Evolutionary conservation across 2,113 vertebrate genomes (phyloP).

Genomic region (Mus spicilegus): DNA sequence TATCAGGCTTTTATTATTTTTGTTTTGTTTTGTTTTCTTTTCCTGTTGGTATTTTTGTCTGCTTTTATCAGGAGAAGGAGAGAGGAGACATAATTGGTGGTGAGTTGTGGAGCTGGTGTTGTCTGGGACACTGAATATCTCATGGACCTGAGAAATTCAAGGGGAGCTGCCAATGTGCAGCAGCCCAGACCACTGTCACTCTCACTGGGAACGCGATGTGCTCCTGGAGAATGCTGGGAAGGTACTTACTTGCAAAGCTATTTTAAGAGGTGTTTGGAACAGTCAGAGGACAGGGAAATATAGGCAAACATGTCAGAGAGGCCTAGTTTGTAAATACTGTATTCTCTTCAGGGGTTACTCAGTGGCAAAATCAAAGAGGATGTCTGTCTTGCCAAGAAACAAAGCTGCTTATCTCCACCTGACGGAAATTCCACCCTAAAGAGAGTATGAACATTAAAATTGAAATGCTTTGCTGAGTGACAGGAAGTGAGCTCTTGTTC

Average conservation of each 20-base stretch:
- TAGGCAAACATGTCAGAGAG: constrained; percentile 35
- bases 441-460: constrained; percentile 56
- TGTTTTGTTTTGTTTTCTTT: neutral
- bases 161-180: constrained; percentile 49
- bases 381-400: constrained; percentile 33
- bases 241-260: constrained; percentile 64
- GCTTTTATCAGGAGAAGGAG: neutral
- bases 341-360: constrained; percentile 60
- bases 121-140: constrained; percentile 50
- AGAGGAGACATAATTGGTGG: neutral
- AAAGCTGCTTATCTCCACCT: constrained; percentile 41
- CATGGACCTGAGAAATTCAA: constrained; percentile 60
- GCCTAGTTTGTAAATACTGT: constrained; percentile 59
- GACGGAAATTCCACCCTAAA: constrained; percentile 14
- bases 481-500: neutral
- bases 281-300: constrained; percentile 34
- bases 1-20: neutral
- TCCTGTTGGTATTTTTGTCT: neutral
- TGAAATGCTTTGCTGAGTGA: constrained; percentile 8
- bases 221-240: constrained; percentile 61
- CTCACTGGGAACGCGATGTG: constrained; percentile 61
- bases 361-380: constrained; percentile 18
- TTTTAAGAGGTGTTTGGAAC: constrained; percentile 65
- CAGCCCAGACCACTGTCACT: constrained; percentile 46
- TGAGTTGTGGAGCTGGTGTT: neutral